Conservation (phyloP, 2,797 vertebrate genomes). For the Meda fulgida region DNA sequence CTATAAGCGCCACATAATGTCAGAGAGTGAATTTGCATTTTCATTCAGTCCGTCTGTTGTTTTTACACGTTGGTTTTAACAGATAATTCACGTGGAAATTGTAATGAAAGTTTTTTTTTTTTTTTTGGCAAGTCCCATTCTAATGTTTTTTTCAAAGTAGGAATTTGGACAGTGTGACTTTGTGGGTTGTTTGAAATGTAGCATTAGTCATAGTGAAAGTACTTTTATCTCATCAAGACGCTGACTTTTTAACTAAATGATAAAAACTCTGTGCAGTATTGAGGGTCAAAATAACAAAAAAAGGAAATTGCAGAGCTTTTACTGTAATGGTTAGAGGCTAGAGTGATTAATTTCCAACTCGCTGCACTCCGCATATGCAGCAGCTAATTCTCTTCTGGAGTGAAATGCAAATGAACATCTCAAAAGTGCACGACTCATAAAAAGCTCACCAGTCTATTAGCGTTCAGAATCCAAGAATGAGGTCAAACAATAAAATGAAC, state of each 20-base stretch:
- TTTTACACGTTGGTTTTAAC: not conserved
- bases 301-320: constrained; percentile 28
- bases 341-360: constrained; percentile 35
- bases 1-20: not conserved
- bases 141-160: not conserved
- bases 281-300: constrained; percentile 6
- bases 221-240: not conserved
- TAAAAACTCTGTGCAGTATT: not conserved
- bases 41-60: not conserved
- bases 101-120: not conserved
- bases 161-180: not conserved
- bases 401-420: constrained; percentile 52
- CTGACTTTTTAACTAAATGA: constrained; percentile 8
- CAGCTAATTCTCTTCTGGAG: constrained; percentile 37
- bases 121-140: too few relatives aligned
- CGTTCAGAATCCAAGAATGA: constrained; percentile 32
- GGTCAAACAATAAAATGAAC: constrained; percentile 48
- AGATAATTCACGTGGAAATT: not conserved
- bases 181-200: not conserved
- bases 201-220: constrained; percentile 1
- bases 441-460: constrained; percentile 40
- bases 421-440: constrained; percentile 35
- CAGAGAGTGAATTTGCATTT: not conserved
- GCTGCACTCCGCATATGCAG: constrained; percentile 4
- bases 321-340: constrained; percentile 39